Base-by-base conservation (phyloP, 2,113 vertebrate genomes). In the Mormoops blainvillei region DNA sequence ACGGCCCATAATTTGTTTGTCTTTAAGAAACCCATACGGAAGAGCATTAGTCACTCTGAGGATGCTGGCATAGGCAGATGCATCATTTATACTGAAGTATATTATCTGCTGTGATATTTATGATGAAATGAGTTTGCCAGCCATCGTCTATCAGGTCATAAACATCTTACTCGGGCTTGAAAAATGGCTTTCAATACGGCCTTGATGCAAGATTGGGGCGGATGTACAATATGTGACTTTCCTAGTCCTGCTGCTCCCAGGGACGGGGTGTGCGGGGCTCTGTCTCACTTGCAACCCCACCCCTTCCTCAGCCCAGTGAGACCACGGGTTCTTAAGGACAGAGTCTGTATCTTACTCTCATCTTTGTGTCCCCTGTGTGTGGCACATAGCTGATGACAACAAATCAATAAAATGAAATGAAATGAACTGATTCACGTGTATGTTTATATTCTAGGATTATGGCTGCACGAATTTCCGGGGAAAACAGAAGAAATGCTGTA, bases 121-220 rank as follows among this genome's bases (percentile, higher is more conserved):
- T 97, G 95, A 96, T 92, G 83, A 96, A 97, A 89, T 96, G 96
- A 97, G 87, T 94, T 96, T 94, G 92, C 91, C 89, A 97, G 95
- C 95, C 77, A 65, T 81, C 63, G 1, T 94, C 94, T 94, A 96
- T 92, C 94, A 96, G 91, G 82, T 88, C 95, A 96, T 97, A 97
- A 98, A 97, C 90, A 96, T 96, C 92, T 96, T 95, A 95, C 92
- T 94, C 89, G 77, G 95, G 33, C 93, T 96, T 97, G 97, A 97
- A 96, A 97, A 95, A 97, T 97, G 78, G 67, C 76, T 97, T 98
- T 97, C 96, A 97, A 97, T 95, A 83, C 8, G 74, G 24, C 94
- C 87, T 77, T 73, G 28, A 81, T 97, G 89, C 78, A 95, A 91
- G 94, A 80, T 36, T 43, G 24, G 92, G 89, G 90, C 56, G 68